These are phyloP conservation scores for Drosophila vallismaia DNA, from an alignment of 2,888 invertebrate species.

Conservation along the genomic window DNA sequence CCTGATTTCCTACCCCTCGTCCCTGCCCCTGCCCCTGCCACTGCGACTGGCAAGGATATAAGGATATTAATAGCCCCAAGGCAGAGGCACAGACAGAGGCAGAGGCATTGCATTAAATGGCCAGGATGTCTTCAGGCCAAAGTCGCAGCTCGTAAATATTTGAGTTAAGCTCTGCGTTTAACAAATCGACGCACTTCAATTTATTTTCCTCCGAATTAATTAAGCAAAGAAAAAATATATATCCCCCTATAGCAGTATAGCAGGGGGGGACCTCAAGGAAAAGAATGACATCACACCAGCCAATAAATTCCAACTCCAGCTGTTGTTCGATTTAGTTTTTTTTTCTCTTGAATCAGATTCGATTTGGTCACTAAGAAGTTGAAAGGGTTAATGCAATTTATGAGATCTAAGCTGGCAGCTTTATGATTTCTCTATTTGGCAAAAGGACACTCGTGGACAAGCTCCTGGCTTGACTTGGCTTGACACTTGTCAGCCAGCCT, in stretches of 20 bases:
- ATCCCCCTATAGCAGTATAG: too few species aligned
- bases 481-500: conserved; percentile 76
- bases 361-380: neutral
- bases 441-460: conserved; percentile 30
- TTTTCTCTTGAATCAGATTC: conserved; percentile 16
- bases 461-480: conserved; percentile 53
- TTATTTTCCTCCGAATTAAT: conserved; percentile 65
- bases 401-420: conserved; percentile 52
- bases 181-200: conserved; percentile 73
- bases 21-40: conserved; percentile 16
- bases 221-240: conserved; percentile 19
- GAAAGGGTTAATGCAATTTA: conserved; percentile 71
- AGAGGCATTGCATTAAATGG: conserved; percentile 43
- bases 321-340: neutral
- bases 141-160: conserved; percentile 69
- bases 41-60: neutral
- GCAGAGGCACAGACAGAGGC: too few species aligned
- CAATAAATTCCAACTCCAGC: conserved; percentile 13
- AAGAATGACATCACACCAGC: conserved; percentile 32
- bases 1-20: conserved; percentile 69
- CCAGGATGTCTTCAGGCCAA: conserved; percentile 26
- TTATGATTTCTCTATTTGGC: conserved; percentile 37
- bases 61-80: conserved; percentile 63
- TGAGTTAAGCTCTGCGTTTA: conserved; percentile 65
- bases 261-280: too few species aligned